Evolutionary conservation across 2,113 vertebrate genomes (phyloP).

Genomic region (Pimephales promelas): DNA sequence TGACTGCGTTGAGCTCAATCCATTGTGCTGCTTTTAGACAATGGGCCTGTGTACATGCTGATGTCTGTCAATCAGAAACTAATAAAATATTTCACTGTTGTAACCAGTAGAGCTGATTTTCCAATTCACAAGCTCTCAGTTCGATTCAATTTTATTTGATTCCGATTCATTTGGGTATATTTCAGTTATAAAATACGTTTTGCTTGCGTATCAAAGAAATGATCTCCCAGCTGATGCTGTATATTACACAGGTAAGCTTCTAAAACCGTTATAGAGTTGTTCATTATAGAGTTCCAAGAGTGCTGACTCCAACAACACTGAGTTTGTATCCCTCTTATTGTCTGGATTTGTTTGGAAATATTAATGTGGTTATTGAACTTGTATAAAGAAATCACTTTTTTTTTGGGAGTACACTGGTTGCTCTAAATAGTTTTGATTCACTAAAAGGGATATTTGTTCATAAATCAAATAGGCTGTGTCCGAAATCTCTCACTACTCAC

Average conservation of each 20-base stretch:
- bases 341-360: neutral
- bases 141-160: neutral
- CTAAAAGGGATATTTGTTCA: neutral
- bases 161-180: neutral
- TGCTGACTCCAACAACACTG: no score
- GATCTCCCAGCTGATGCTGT: neutral
- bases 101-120: no score
- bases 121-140: no score
- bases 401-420: neutral
- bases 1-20: constrained; percentile 29
- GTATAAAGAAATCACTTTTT: neutral
- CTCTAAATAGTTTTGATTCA: neutral
- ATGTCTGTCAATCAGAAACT: constrained; percentile 22
- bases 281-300: no score
- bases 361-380: constrained; percentile 7
- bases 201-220: neutral
- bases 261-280: no score
- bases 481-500: no score
- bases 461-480: no score
- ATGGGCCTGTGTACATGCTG: neutral
- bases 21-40: constrained; percentile 2
- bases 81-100: neutral
- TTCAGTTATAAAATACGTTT: neutral
- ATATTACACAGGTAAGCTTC: neutral
- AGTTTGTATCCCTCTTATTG: neutral